Evolutionary conservation across 2,113 vertebrate genomes (phyloP), one percentile per base, ranked within the genome.

Genomic region (Lepidothrix coronata): DNA sequence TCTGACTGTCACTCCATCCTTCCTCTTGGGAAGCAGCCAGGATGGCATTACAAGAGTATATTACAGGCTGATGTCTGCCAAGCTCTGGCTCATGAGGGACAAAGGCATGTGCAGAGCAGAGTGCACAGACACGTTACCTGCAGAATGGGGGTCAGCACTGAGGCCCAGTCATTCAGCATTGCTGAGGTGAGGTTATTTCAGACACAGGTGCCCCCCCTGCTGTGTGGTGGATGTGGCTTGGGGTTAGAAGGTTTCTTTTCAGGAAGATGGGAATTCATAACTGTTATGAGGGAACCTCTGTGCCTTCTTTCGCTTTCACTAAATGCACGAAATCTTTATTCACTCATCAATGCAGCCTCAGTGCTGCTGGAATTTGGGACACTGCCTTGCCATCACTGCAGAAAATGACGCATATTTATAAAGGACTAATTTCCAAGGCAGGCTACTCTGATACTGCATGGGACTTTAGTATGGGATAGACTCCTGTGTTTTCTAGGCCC

Each of bases 1-100:
- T 91, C 96, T 94, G 86, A 83, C 68, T 95, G 96, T 90, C 89
- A 74, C 87, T 95, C 93, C 89, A 96, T 91, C 96, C 96, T 91
- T 90, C 85, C 70, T 81, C 70, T 89, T 97, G 97, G 96, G 78
- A 88, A 33, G 66, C 77, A 83, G 96, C 97, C 97, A 97, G 92
- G 54, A 41, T 39, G 77, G 96, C 48, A 91, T 97, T 97, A 96
- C n/a, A 30, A 41, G 93, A 52, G 55, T 89, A 51, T 27, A 8
- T 82, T 80, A 71, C 79, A 73, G 78, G 55, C 72, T 8, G 11
- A 13, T 48, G 37, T 80, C 71, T 63, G 74, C 68, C 84, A 93
- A 14, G 39, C 59, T 62, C 72, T 94, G 71, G 67, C 74, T 89
- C 35, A 33, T 10, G 51, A 92, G 70, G 66, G 65, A 28, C 57